Evolutionary conservation across 2,888 invertebrate genomes (phyloP).

Genomic region (Nineta flava): DNA sequence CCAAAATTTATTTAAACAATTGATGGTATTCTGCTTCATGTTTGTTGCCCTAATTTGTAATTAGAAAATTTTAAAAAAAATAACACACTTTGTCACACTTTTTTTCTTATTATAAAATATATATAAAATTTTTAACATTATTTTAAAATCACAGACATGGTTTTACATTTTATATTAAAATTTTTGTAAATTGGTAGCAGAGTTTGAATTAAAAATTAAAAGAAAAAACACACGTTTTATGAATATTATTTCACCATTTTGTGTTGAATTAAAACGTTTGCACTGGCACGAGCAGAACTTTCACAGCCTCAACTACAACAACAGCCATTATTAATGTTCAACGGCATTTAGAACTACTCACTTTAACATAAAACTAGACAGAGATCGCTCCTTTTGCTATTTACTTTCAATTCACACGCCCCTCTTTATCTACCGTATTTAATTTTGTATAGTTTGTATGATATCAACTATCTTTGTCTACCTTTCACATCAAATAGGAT

Average conservation of each 20-base stretch:
- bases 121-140: neutral
- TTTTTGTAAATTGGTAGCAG: too few relatives aligned
- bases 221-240: too few relatives aligned
- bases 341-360: too few relatives aligned
- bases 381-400: neutral
- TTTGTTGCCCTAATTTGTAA: neutral
- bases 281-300: too few relatives aligned
- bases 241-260: too few relatives aligned
- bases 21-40: neutral
- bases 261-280: too few relatives aligned
- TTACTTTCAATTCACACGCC: neutral
- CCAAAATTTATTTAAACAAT: neutral
- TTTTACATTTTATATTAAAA: too few relatives aligned
- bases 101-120: neutral
- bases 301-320: too few relatives aligned
- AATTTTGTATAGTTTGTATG: neutral
- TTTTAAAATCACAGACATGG: neutral
- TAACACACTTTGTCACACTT: constrained; percentile 1
- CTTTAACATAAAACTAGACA: neutral
- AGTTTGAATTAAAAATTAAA: too few relatives aligned
- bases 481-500: neutral
- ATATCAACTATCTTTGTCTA: neutral
- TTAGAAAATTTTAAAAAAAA: constrained; percentile 7
- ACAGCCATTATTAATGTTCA: too few relatives aligned
- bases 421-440: neutral